phyloP scores from a whole-genome alignment of 2,797 vertebrate genomes.

The Gymnoscopelus braueri region DNA sequence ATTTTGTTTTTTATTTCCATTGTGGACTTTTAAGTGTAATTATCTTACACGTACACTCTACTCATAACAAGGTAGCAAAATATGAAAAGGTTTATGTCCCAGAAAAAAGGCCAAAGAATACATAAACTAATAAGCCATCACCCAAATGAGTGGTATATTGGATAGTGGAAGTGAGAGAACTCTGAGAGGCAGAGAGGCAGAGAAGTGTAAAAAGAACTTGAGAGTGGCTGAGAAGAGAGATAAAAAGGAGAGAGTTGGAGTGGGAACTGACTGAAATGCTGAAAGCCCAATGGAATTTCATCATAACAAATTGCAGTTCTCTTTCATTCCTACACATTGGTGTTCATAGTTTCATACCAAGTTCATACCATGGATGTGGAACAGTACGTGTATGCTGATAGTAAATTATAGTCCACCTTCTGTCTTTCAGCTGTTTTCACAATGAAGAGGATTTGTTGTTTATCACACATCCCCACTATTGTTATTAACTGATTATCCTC shows the following conservation, averaged over 20 bases:
- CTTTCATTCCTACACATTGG: not conserved
- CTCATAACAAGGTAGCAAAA: too few relatives aligned
- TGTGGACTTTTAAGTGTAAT: too few relatives aligned
- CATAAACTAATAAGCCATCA: too few relatives aligned
- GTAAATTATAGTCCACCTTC: too few relatives aligned
- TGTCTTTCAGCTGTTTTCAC: not conserved
- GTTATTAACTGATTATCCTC: not conserved
- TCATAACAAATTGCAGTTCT: not conserved
- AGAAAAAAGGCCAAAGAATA: too few relatives aligned
- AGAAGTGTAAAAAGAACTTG: conserved; percentile 22
- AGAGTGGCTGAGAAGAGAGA: conserved; percentile 21
- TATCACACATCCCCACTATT: too few relatives aligned
- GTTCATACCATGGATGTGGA: too few relatives aligned
- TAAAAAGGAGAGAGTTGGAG: conserved; percentile 14
- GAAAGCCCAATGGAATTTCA: not conserved
- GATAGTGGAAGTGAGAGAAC: conserved; percentile 6
- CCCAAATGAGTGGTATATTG: not conserved
- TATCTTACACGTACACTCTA: too few relatives aligned
- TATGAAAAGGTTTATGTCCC: too few relatives aligned
- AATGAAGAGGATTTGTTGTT: too few relatives aligned
- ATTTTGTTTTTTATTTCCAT: too few relatives aligned
- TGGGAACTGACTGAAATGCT: not conserved
- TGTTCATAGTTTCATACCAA: too few relatives aligned
- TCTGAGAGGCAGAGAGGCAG: conserved; percentile 14
- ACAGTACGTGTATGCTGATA: not conserved